A percentile compares a stretch with the other conserved stretches of the same genome.
These are phyloP conservation scores for Conus canariensis DNA, from an alignment of 2,888 invertebrate genomes.

Conservation along the genomic window DNA sequence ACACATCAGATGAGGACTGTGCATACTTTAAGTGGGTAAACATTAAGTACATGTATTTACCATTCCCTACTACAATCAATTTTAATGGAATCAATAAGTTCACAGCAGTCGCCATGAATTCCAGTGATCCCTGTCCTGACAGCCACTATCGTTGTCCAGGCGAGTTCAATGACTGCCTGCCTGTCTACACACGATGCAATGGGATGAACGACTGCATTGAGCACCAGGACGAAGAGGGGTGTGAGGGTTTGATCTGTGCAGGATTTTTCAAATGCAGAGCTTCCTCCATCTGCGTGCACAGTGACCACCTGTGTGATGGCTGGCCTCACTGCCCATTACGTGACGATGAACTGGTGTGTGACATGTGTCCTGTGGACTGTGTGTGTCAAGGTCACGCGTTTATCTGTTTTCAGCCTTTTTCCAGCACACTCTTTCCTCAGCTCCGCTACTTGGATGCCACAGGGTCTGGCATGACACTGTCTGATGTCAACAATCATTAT, in stretches of 20 bases:
- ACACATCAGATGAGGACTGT: background rate
- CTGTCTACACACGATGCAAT: constrained; percentile 22
- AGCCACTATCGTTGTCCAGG: constrained; percentile 14
- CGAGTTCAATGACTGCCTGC: background rate
- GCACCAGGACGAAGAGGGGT: background rate
- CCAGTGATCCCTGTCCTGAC: background rate
- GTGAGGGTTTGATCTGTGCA: background rate
- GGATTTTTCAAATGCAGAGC: constrained; percentile 5
- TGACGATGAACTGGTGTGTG: constrained; percentile 11
- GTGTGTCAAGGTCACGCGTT: constrained; percentile 3
- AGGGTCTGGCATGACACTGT: background rate
- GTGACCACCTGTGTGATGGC: constrained; percentile 9
- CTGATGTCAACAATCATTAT: background rate
- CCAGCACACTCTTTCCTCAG: background rate
- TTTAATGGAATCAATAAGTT: background rate
- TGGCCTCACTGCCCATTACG: constrained; percentile 2
- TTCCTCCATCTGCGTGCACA: background rate
- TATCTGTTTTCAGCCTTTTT: background rate
- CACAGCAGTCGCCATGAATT: background rate
- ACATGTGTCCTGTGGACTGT: constrained; percentile 2
- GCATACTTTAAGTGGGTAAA: fast-evolving
- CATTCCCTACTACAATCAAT: background rate
- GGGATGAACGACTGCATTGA: constrained; percentile 9
- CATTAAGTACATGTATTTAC: background rate
- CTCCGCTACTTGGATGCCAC: background rate